Conservation (phyloP, 2,797 vertebrate genomes). For the Pelochelys cantorii region DNA sequence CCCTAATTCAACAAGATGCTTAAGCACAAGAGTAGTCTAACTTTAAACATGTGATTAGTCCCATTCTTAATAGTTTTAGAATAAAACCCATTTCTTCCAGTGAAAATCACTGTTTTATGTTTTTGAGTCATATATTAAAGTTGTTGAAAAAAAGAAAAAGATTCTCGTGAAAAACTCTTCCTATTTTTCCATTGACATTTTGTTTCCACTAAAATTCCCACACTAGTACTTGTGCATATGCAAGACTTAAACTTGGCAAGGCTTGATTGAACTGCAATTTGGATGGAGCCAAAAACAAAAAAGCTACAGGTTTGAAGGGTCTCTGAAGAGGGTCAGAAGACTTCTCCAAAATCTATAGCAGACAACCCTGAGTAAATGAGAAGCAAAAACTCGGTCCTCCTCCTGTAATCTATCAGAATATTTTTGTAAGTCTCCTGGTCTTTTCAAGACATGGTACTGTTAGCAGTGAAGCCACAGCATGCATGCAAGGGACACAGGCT, state of each 20-base stretch:
- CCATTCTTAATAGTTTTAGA: background rate
- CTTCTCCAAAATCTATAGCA: background rate
- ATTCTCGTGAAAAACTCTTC: background rate
- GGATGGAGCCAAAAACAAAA: background rate
- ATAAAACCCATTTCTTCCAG: background rate
- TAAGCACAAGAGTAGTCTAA: conserved; percentile 15
- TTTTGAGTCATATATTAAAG: background rate
- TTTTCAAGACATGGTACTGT: background rate
- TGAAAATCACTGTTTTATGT: background rate
- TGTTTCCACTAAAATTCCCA: background rate
- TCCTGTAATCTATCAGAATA: background rate
- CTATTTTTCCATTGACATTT: background rate
- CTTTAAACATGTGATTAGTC: conserved; percentile 37
- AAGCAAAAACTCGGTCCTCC: conserved; percentile 12
- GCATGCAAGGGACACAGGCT: background rate
- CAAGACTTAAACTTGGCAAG: background rate
- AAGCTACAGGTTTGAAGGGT: background rate
- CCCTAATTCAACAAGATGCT: conserved; percentile 15
- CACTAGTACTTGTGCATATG: background rate
- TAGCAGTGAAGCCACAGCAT: background rate
- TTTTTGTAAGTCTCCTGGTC: background rate
- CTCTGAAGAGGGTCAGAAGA: conserved; percentile 14
- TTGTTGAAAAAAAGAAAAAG: conserved; percentile 5
- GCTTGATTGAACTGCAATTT: background rate
- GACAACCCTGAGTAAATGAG: background rate